phyloP scores from a whole-genome alignment of 2,888 invertebrate species.

The Eilema griseolum region DNA sequence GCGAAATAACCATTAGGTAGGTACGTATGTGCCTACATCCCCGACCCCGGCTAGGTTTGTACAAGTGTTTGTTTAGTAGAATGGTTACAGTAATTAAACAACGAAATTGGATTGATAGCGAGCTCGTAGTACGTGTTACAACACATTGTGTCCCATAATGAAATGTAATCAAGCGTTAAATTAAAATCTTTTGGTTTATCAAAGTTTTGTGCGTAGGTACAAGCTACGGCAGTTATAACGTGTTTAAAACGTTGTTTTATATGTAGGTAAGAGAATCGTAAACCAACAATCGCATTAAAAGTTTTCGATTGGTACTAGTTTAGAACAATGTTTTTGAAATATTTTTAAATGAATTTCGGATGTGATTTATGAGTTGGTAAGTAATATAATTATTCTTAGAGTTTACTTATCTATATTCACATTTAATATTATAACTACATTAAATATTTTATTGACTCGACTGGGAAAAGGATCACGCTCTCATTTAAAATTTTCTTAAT shows the following conservation, averaged over 20 bases:
- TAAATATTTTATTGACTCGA: not conserved
- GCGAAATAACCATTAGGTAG: conserved; percentile 51
- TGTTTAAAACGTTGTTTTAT: conserved; percentile 24
- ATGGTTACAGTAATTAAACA: conserved; percentile 77
- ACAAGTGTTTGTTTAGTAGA: conserved; percentile 56
- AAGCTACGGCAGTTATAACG: conserved; percentile 27
- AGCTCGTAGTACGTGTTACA: conserved; percentile 63
- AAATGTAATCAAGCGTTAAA: conserved; percentile 76
- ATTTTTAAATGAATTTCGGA: not conserved
- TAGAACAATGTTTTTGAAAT: not conserved
- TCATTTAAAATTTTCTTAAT: too few species aligned
- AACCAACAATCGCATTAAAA: not conserved
- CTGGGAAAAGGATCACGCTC: too few species aligned
- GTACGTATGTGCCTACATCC: conserved; percentile 21
- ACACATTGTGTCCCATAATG: conserved; percentile 72
- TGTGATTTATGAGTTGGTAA: not conserved
- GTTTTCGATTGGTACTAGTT: not conserved
- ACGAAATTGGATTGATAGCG: conserved; percentile 73
- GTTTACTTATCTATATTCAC: not conserved
- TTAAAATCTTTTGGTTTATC: conserved; percentile 69
- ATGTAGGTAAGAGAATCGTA: conserved; percentile 17
- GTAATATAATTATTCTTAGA: not conserved
- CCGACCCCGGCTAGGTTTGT: conserved; percentile 27
- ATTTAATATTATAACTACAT: not conserved
- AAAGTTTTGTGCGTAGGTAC: conserved; percentile 45